Conservation (phyloP, 2,888 invertebrate species). For the Ochropleura plecta region DNA sequence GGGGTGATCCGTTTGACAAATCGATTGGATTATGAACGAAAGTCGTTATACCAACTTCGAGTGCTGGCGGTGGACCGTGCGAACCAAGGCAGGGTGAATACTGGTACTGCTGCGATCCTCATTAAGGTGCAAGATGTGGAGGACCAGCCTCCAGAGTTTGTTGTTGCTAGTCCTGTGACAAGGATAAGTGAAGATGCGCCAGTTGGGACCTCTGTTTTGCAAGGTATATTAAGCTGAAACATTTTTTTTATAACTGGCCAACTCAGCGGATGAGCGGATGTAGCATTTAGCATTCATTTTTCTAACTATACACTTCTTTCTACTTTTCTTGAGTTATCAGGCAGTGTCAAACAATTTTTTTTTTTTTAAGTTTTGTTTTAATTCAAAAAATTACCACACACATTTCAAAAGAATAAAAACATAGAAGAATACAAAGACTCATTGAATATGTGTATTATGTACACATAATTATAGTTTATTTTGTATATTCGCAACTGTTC, state of each 20-base stretch:
- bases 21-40: conserved; percentile 95
- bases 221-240: conserved; percentile 90
- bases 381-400: no score
- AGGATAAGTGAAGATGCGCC: conserved; percentile 96
- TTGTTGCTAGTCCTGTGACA: conserved; percentile 96
- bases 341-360: not conserved
- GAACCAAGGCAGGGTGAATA: conserved; percentile 95
- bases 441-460: not conserved
- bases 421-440: not conserved
- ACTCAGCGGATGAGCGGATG: not conserved
- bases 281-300: not conserved
- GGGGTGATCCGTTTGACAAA: conserved; percentile 95
- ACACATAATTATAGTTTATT: not conserved
- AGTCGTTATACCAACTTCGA: conserved; percentile 96
- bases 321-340: not conserved
- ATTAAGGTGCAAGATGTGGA: conserved; percentile 96
- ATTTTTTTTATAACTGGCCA: not conserved
- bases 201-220: conserved; percentile 95
- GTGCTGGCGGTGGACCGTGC: conserved; percentile 96
- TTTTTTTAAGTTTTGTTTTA: not conserved
- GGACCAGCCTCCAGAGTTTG: conserved; percentile 97
- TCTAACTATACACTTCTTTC: not conserved
- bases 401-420: not conserved
- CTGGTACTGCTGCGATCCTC: conserved; percentile 96
- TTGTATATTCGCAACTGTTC: not conserved